Conservation (phyloP, 2,888 invertebrate species). For the Girardia tigrina region DNA sequence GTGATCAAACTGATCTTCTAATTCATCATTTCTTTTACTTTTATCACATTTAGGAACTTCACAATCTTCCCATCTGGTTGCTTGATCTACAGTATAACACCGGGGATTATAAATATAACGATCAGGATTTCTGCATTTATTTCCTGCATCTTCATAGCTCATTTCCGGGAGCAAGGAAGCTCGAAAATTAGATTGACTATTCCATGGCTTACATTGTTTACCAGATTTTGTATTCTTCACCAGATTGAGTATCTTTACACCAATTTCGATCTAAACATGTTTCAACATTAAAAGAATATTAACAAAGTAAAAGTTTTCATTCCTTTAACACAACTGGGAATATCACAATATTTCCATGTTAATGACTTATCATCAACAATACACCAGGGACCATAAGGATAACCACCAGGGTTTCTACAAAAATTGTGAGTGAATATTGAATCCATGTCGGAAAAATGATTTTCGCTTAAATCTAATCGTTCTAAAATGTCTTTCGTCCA, state of each 20-base stretch:
- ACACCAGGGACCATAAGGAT: neutral
- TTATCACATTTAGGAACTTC: too few relatives aligned
- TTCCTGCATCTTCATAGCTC: neutral
- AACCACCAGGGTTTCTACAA: neutral
- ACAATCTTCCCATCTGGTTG: too few relatives aligned
- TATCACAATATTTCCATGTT: conserved; percentile 5
- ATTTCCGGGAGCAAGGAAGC: neutral
- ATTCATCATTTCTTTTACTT: too few relatives aligned
- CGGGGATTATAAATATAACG: neutral
- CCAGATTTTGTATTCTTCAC: conserved; percentile 2
- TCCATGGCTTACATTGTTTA: neutral
- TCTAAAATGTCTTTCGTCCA: neutral
- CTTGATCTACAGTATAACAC: too few relatives aligned
- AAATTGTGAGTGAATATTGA: neutral
- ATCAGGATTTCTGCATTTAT: neutral
- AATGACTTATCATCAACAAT: conserved; percentile 11
- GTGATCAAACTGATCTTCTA: too few relatives aligned
- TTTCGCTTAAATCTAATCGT: neutral
- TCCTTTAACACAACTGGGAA: conserved; percentile 15
- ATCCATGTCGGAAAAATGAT: neutral
- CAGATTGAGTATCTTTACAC: neutral
- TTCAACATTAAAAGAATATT: too few relatives aligned
- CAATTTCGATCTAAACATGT: neutral
- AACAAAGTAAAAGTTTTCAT: too few relatives aligned
- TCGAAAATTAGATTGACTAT: neutral